phyloP scores from a whole-genome alignment of 1,140 invertebrate genomes.

The Drosophila nigrodunni region DNA sequence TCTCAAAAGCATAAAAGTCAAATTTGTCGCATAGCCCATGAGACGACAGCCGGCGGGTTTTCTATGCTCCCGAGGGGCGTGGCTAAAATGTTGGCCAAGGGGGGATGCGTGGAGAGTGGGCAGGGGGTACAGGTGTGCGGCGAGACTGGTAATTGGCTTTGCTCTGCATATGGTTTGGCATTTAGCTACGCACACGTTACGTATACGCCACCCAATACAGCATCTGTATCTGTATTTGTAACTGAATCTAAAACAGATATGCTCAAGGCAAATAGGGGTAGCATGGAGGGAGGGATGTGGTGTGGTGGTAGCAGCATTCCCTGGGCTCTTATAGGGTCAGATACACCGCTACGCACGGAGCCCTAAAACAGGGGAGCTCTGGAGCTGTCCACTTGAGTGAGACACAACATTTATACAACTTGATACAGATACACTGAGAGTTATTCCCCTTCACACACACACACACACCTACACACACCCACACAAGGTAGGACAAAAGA shows the following conservation, averaged over 20 bases:
- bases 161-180: slow-evolving; percentile 69
- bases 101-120: not conserved
- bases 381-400: slow-evolving; percentile 17
- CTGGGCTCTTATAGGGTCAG: slow-evolving; percentile 2
- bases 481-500: too few species aligned
- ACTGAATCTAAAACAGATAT: not conserved
- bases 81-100: slow-evolving; percentile 25
- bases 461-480: too few species aligned
- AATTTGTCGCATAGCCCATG: slow-evolving; percentile 77
- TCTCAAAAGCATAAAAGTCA: slow-evolving; percentile 82
- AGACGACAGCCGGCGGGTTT: slow-evolving; percentile 62
- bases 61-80: slow-evolving; percentile 58
- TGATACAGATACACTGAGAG: slow-evolving; percentile 1
- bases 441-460: not conserved
- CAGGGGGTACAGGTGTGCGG: slow-evolving; percentile 3
- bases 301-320: not conserved
- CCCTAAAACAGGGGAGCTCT: not conserved
- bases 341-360: slow-evolving; percentile 4
- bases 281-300: not conserved
- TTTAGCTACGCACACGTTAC: slow-evolving; percentile 63
- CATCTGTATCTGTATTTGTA: not conserved
- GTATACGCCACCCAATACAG: not conserved
- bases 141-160: slow-evolving; percentile 74
- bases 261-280: slow-evolving; percentile 6
- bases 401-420: slow-evolving; percentile 2